Evolutionary conservation across 2,797 vertebrate species (phyloP).

Genomic region (Rallus crepitans): DNA sequence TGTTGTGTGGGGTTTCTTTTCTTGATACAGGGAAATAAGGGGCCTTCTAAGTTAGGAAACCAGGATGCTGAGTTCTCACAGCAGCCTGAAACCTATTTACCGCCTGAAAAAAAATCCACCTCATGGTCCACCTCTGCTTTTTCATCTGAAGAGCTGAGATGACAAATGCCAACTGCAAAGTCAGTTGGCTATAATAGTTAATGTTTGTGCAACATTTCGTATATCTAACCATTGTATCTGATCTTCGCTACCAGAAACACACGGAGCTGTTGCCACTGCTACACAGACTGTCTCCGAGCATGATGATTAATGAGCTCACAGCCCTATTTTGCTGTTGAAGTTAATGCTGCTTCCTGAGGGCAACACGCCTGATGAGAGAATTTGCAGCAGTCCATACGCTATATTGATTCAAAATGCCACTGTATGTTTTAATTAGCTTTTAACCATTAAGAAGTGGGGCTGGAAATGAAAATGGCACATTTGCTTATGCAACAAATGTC

Average conservation of each 20-base stretch:
- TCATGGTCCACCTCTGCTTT: not conserved
- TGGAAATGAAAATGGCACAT: conserved; percentile 52
- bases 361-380: conserved; percentile 67
- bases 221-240: conserved; percentile 42
- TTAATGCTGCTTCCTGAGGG: conserved; percentile 73
- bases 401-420: conserved; percentile 72
- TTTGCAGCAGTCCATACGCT: conserved; percentile 71
- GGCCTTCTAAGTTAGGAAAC: not conserved
- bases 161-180: conserved; percentile 34
- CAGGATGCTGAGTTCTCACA: not conserved
- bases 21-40: not conserved
- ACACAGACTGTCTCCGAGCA: conserved; percentile 32
- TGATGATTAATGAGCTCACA: conserved; percentile 73
- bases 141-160: not conserved
- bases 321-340: conserved; percentile 69
- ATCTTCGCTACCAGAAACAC: conserved; percentile 33
- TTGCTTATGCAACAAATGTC: conserved; percentile 21
- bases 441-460: conserved; percentile 52
- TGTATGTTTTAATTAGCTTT: conserved; percentile 71
- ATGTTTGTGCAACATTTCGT: conserved; percentile 45
- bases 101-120: not conserved
- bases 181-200: conserved; percentile 52
- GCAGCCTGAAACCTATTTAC: not conserved
- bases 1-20: not conserved
- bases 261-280: conserved; percentile 44